Evolutionary conservation across 2,113 vertebrate species (phyloP).

Genomic region (Pterocles burchelli): DNA sequence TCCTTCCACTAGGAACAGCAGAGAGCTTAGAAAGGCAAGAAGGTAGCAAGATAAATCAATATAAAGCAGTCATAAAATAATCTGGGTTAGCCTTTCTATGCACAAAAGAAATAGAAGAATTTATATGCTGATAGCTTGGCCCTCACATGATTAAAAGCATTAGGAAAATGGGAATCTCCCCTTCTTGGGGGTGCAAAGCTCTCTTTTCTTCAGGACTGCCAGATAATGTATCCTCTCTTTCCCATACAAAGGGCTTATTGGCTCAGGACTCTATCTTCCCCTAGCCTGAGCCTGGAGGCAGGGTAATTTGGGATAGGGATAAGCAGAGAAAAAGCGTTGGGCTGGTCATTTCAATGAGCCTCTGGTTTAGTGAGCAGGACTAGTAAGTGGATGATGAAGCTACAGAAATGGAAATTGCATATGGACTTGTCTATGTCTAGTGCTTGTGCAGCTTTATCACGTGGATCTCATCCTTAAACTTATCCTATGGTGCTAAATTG

Average conservation of each 20-base stretch:
- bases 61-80: constrained; percentile 4
- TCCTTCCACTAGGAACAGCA: constrained; percentile 57
- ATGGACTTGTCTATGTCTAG: background rate
- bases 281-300: constrained; percentile 47
- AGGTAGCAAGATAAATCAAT: background rate
- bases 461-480: background rate
- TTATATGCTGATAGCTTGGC: constrained; percentile 11
- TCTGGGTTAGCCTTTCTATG: background rate
- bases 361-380: background rate
- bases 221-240: constrained; percentile 52
- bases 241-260: constrained; percentile 53
- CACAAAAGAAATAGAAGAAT: constrained; percentile 41
- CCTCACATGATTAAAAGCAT: constrained; percentile 30
- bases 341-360: constrained; percentile 36
- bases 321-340: background rate
- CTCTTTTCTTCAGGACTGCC: constrained; percentile 36
- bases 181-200: constrained; percentile 52
- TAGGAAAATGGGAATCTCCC: constrained; percentile 44
- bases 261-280: constrained; percentile 50
- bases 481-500: background rate
- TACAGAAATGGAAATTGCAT: constrained; percentile 42
- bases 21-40: constrained; percentile 1
- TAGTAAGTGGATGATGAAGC: constrained; percentile 22
- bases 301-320: constrained; percentile 60
- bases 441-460: background rate